A percentile compares a stretch with the other conserved stretches of the same genome.
Conservation (phyloP, 2,797 vertebrate species). For the Pseudotriccus pelzelni region DNA sequence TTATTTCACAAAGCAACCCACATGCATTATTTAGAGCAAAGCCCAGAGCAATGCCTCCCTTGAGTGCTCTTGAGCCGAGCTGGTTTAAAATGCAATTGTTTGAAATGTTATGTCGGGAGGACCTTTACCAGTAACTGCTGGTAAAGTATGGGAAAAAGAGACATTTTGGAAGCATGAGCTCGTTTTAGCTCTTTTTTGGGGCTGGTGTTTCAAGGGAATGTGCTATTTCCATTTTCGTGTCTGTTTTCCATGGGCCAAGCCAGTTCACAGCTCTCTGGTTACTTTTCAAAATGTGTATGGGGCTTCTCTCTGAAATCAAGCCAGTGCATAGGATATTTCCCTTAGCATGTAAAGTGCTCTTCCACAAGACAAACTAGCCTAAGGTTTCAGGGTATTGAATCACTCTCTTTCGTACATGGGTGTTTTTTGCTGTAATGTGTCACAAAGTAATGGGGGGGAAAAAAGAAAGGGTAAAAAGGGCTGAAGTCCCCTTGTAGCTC, state of each 20-base stretch:
- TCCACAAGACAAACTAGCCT: background rate
- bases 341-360: background rate
- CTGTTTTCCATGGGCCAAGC: background rate
- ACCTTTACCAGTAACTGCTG: background rate
- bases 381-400: background rate
- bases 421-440: background rate
- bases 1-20: background rate
- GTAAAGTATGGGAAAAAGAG: background rate
- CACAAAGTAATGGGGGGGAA: background rate
- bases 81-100: conserved; percentile 24
- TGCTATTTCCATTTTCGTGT: background rate
- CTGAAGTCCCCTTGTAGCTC: background rate
- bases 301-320: background rate
- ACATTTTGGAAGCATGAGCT: background rate
- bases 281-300: background rate
- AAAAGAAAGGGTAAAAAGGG: background rate
- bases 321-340: background rate
- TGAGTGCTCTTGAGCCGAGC: background rate
- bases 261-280: background rate
- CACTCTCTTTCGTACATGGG: background rate
- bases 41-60: background rate
- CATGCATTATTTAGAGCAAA: conserved; percentile 22
- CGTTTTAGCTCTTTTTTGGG: background rate
- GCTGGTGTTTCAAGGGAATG: background rate
- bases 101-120: conserved; percentile 6